phyloP scores from a whole-genome alignment of 2,797 vertebrate species.

The Merluccius polli region DNA sequence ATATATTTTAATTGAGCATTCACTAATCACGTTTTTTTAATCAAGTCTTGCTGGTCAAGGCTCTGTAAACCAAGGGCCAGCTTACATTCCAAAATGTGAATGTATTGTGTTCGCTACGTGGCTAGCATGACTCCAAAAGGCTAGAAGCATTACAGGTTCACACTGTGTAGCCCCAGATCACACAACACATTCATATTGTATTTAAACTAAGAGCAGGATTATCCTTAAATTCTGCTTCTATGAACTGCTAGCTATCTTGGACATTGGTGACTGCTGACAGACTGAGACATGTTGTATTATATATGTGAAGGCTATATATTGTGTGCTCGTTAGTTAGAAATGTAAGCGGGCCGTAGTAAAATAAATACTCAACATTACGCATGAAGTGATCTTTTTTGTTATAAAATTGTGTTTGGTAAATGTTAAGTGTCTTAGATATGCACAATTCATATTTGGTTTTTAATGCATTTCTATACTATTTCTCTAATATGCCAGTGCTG shows the following conservation, averaged over 20 bases:
- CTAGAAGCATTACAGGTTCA: conserved; percentile 3
- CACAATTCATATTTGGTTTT: background rate
- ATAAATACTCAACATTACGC: background rate
- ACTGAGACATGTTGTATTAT: background rate
- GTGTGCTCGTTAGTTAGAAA: background rate
- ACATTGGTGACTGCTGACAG: background rate
- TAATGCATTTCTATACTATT: background rate
- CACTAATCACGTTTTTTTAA: background rate
- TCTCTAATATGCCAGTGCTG: background rate
- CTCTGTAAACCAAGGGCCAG: conserved; percentile 8
- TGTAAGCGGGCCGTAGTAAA: background rate
- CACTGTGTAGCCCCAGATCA: background rate
- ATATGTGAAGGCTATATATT: background rate
- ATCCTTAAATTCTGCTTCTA: background rate
- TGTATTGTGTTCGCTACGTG: conserved; percentile 3
- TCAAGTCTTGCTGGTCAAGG: conserved; percentile 63
- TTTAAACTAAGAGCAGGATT: background rate
- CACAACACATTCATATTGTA: background rate
- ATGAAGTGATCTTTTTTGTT: background rate
- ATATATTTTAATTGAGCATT: background rate
- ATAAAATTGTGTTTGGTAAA: background rate
- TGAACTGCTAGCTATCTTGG: background rate
- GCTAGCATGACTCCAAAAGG: conserved; percentile 28
- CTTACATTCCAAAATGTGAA: conserved; percentile 25
- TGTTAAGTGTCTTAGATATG: background rate